A percentile compares a stretch with the other conserved stretches of the same genome.
phyloP scores from a whole-genome alignment of 2,113 vertebrate genomes.

The Parotia lawesii region DNA sequence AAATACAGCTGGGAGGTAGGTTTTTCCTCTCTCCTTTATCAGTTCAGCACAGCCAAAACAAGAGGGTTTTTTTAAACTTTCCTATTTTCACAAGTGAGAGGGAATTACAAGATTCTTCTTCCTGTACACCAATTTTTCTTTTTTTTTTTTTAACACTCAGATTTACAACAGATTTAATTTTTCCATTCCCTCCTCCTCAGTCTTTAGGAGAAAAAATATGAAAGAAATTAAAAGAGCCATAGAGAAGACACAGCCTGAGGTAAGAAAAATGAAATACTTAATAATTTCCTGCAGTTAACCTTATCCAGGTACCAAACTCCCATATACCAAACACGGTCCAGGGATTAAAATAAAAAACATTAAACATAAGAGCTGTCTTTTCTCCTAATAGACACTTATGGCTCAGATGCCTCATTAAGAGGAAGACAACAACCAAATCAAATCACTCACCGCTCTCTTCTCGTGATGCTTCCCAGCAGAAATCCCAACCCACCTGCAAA shows the following conservation, averaged over 20 bases:
- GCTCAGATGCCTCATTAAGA: not conserved
- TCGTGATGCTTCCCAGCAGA: not conserved
- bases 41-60: slow-evolving; percentile 21
- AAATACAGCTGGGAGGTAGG: slow-evolving; percentile 26
- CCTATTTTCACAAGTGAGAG: not conserved
- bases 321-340: not conserved
- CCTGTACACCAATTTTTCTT: not conserved
- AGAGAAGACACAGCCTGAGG: not conserved
- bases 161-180: slow-evolving; percentile 1
- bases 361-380: not conserved
- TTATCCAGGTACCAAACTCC: slow-evolving; percentile 13
- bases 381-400: not conserved
- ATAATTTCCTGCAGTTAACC: slow-evolving; percentile 12
- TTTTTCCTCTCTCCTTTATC: slow-evolving; percentile 36
- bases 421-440: not conserved
- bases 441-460: slow-evolving; percentile 11
- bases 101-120: not conserved
- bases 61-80: not conserved
- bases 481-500: not conserved
- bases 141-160: not conserved
- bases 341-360: not conserved
- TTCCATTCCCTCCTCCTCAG: not conserved
- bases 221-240: slow-evolving; percentile 4
- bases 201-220: slow-evolving; percentile 6
- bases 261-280: not conserved